Base-by-base conservation (phyloP, 2,797 vertebrate genomes). In the Sebastes ruberrimus region DNA sequence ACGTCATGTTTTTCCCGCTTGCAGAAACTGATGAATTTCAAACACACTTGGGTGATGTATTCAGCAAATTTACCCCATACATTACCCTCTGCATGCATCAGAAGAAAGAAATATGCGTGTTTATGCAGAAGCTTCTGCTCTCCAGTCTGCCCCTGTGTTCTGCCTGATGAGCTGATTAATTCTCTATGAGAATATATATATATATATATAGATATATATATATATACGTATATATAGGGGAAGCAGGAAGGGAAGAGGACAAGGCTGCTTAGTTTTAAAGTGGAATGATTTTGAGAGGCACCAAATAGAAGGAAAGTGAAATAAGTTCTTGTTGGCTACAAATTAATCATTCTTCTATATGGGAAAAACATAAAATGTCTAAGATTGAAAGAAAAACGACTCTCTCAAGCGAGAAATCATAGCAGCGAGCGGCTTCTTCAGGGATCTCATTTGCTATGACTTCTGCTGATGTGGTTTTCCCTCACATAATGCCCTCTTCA, bases 81-180 rank as follows among this genome's bases (percentile, higher is more conserved):
- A 81, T 92, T 82, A 85, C 73, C 78, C 70, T 74, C 59, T 35
- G 20, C 56, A 59, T 72, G 65, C 63, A 78, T 46, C 30, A 20
- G 25, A 76, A 74, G 55, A 63, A 46, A 52, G 59, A 68, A 83
- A 85, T 72, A 25, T 63, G 80, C 59, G 84, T 84, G 88, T 89
- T 90, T 81, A 89, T 92, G 88, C 86, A 76, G 66, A 81, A 56
- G 77, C 25, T 56, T 61, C 65, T 76, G 60, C 80, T 83, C 85
- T 73, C 33, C 42, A 35, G 74, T 63, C 82, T 80, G 77, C 84
- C 82, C 88, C 91, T 85, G 71, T 90, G 74, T 90, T 93, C 74
- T 67, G 83, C 88, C 78, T 75, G 85, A 91, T 89, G 88, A 89
- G 89, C 80, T 92, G 89, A 91, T 90, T 83, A 65, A 89, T 88